These are phyloP conservation scores for Mnemiopsis leidyi DNA, from an alignment of 37 sponge, comb jelly and placozoan genomes.

Conservation along the genomic window DNA sequence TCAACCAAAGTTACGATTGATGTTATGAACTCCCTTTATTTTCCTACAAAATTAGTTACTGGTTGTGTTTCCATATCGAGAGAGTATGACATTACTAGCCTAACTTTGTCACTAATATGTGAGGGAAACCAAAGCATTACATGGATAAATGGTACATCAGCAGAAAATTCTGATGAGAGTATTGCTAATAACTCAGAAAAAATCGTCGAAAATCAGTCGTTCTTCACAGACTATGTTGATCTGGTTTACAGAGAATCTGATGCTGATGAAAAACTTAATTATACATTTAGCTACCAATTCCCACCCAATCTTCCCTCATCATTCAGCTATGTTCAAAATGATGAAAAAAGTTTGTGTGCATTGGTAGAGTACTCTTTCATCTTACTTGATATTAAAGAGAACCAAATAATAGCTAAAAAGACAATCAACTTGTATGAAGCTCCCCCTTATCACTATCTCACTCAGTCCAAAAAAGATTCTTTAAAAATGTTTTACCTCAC, in stretches of 20 bases:
- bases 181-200: neutral
- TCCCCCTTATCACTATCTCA: neutral
- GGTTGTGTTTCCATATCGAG: neutral
- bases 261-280: neutral
- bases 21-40: neutral
- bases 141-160: neutral
- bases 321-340: neutral
- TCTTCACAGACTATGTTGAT: slow-evolving; percentile 12
- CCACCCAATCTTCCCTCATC: slow-evolving; percentile 22
- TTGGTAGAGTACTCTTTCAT: slow-evolving; percentile 13
- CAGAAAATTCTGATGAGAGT: neutral
- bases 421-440: neutral
- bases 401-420: slow-evolving; percentile 16
- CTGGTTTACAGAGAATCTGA: neutral
- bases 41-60: neutral
- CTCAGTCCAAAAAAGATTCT: neutral
- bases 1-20: neutral
- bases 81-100: neutral
- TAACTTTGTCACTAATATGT: slow-evolving; percentile 2
- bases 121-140: neutral
- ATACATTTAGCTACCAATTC: neutral
- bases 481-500: neutral
- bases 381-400: neutral
- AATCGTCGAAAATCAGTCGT: neutral
- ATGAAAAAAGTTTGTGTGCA: neutral